Percentiles rank a stretch among this genome's conserved stretches.
phyloP scores from a whole-genome alignment of 2,113 vertebrate genomes.

The Ia io region DNA sequence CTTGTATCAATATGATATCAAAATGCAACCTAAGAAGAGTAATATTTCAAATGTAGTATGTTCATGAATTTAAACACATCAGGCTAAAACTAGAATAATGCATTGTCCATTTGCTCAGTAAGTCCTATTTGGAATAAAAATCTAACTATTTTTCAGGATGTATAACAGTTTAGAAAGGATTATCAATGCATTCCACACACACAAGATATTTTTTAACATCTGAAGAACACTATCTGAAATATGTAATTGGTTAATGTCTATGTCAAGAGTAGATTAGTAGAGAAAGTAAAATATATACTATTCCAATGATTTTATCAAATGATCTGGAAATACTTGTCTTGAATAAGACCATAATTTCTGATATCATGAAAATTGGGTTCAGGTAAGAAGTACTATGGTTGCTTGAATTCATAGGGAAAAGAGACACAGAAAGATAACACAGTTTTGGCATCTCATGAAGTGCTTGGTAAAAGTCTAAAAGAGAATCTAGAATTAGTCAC shows the following conservation, averaged over 20 bases:
- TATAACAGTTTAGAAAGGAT: neutral
- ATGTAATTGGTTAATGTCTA: neutral
- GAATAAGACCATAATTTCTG: neutral
- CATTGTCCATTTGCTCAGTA: neutral
- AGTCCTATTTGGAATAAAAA: neutral
- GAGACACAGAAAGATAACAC: neutral
- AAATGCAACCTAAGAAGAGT: neutral
- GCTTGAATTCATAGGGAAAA: neutral
- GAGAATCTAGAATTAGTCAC: conserved; percentile 1
- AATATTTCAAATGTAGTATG: neutral
- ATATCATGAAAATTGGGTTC: neutral
- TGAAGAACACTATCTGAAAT: neutral
- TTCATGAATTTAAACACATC: neutral
- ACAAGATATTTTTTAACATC: neutral
- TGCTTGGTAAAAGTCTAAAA: neutral
- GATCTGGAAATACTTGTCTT: neutral
- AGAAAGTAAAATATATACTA: neutral
- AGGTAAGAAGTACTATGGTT: neutral
- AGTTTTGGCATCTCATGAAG: neutral
- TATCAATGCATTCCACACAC: neutral
- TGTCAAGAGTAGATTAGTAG: neutral
- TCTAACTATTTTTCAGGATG: neutral
- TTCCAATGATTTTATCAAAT: neutral
- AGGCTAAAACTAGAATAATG: neutral
- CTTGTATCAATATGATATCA: neutral